Evolutionary conservation across 2,888 invertebrate species (phyloP).

Genomic region (Lutraria lutraria): DNA sequence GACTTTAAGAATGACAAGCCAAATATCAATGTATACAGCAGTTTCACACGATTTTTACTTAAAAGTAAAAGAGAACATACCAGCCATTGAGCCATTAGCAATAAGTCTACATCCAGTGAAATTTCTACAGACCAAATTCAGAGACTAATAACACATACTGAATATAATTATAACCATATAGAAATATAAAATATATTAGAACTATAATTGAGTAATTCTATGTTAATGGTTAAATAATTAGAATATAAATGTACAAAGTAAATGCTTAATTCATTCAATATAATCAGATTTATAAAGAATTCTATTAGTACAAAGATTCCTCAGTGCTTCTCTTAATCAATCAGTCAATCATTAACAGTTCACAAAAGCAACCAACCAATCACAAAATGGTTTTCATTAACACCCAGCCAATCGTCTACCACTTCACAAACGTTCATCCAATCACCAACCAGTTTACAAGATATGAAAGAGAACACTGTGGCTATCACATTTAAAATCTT

Average conservation of each 20-base stretch:
- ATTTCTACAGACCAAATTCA: too few relatives aligned
- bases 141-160: too few relatives aligned
- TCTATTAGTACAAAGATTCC: conserved; percentile 13
- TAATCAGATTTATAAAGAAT: conserved; percentile 1
- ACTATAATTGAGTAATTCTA: too few relatives aligned
- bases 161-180: too few relatives aligned
- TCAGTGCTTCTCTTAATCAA: not conserved
- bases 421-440: not conserved
- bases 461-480: conserved; percentile 7
- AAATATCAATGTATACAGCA: too few relatives aligned
- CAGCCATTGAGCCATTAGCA: too few relatives aligned
- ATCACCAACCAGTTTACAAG: conserved; percentile 7
- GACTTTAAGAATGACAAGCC: too few relatives aligned
- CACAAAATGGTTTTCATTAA: not conserved
- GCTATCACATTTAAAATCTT: not conserved
- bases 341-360: conserved; percentile 15
- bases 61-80: too few relatives aligned
- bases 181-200: too few relatives aligned
- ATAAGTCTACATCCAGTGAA: too few relatives aligned
- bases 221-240: not conserved
- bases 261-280: not conserved
- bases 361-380: not conserved
- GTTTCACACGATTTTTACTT: too few relatives aligned
- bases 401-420: not conserved
- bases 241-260: not conserved